Base-by-base conservation (phyloP, 2,888 invertebrate species). In the Congeria kusceri region DNA sequence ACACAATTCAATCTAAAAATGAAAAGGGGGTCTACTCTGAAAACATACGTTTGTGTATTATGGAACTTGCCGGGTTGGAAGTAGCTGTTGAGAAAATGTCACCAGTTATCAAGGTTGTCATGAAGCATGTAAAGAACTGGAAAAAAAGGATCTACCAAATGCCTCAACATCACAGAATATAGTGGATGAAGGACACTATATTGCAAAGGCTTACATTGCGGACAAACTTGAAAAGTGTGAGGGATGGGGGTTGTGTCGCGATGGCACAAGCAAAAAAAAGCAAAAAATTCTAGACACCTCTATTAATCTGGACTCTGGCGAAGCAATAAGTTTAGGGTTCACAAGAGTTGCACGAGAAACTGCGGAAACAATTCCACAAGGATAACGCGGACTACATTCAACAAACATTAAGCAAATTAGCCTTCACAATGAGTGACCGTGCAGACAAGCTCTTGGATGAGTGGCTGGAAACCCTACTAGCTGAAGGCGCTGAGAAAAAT, bases 221-320 rank as follows among this genome's bases (percentile, higher is more conserved):
- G 32, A 72, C 7, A 49, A 68, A 29, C 46, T 80, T 25, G 64
- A 64, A 25, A n/a, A 67, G 13, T 20, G 47, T 25, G 32, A 59
- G 18, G 67, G 73, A 44, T 77, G 77, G 80, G 80, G 77, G 3
- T n/a, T 80, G 5, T 44, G 64, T 29, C 23, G 70, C 15, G 77
- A 81, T 67, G 77, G 81, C 15, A 77, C 81, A 47, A 70, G 64
- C 27, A 46, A 62, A 29, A 20, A 56, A 23, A 81, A 81, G 32
- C 66, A 77, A 9, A 81, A 81, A 29, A 73, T 81, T n/a, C 15
- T 81, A 18, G 77, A 77, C 28, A 81, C 74, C 1, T 63, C 77
- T 13, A 44, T 81, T 7, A 79, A 65, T 23, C 39, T 74, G 47
- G 65, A 63, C 20, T 46, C 69, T 28, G 73, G 77, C 27, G 77